Conservation (phyloP, 2,888 invertebrate species). For the Hydraecia micacea region DNA sequence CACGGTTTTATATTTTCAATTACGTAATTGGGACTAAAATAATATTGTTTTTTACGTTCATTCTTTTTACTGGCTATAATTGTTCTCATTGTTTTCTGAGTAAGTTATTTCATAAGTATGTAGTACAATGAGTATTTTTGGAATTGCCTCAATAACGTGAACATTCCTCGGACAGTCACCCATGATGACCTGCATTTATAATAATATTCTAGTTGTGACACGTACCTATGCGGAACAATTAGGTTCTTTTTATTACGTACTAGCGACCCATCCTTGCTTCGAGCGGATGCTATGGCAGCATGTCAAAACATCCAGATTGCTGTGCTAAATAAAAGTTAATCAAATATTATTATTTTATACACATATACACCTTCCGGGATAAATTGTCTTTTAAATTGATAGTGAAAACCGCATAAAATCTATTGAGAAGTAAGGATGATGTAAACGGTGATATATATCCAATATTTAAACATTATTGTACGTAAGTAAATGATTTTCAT, state of each 20-base stretch:
- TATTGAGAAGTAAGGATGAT: too few species aligned
- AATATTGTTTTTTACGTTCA: neutral
- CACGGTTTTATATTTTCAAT: neutral
- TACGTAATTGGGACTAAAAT: neutral
- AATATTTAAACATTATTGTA: too few species aligned
- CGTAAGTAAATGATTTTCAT: too few species aligned
- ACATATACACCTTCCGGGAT: too few species aligned
- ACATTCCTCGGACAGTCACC: neutral
- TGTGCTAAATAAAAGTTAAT: too few species aligned
- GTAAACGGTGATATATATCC: too few species aligned
- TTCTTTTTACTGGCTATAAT: neutral
- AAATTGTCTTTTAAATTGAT: too few species aligned
- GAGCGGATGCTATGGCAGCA: neutral
- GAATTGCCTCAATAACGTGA: neutral
- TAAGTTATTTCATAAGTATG: neutral
- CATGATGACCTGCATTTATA: neutral
- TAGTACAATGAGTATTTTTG: neutral
- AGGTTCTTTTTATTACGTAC: neutral
- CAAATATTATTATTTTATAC: too few species aligned
- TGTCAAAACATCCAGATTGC: neutral
- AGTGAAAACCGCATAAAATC: too few species aligned
- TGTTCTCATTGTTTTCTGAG: neutral
- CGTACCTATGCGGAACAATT: neutral
- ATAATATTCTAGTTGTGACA: neutral
- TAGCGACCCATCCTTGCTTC: neutral